Evolutionary conservation across 2,113 vertebrate species (phyloP), one percentile per base, ranked within the genome.

Genomic region (Odobenus rosmarus): DNA sequence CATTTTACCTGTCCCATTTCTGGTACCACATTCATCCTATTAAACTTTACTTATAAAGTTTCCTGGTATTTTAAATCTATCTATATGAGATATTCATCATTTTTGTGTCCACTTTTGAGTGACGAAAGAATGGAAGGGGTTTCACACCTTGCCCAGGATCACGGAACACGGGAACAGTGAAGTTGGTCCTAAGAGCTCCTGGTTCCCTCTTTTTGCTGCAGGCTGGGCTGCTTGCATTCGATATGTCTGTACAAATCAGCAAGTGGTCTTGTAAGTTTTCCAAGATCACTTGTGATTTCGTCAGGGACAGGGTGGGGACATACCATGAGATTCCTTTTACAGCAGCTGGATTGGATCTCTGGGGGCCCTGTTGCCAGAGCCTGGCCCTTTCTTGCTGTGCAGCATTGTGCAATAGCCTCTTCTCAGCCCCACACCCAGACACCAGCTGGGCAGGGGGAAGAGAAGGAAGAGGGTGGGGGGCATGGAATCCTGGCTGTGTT

Each of bases 281-380:
- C 93, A 97, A 67, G 57, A 90, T 81, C 91, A 61, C 72, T 90
- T 79, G 93, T 55, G 87, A 96, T 95, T 96, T 97, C 79, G 13
- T 96, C 91, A 89, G 49, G 77, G 71, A 46, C 81, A 92, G 92
- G 96, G 92, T 95, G 92, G 82, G 62, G 92, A 92, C 46, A 26
- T 53, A 67, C 82, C 71, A 36, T 59, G 92, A 92, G 69, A 89
- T 72, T 88, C 64, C 49, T 92, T 86, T 55, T 21, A 19, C 24
- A 84, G 93, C 87, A 97, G 96, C 96, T 93, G 95, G 96, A 53
- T 53, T 18, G 90, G 93, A 86, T 95, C 97, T 97, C 80, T 55
- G 33, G 57, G 86, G 86, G 53, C 64, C 83, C 4, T 2, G 8
- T 6, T 87, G 93, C 87, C 96, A 95, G 61, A 89, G 86, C 21